Base-by-base conservation (phyloP, 1,140 invertebrate genomes). In the Aphelinus certus region DNA sequence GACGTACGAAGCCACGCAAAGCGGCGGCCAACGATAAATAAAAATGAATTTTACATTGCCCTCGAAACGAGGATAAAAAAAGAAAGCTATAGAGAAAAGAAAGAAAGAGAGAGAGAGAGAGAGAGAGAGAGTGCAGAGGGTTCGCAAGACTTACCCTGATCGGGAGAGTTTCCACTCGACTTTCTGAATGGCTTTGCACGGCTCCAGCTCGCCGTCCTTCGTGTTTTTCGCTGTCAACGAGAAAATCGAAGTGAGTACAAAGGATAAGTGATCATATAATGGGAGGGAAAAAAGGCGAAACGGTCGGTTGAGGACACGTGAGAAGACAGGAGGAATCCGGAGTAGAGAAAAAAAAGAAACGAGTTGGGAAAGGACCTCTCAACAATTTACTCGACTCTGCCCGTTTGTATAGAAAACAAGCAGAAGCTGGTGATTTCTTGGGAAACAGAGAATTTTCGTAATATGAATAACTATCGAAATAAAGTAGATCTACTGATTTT, bases 111-210 rank as follows among this genome's bases (percentile, higher is more conserved):
- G 51, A 6, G 51, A 6, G 51, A 6, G 51, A 6, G 51, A 6
- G 51, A 53, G 51, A 53, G 51, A 53, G 51, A 53, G 4, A 53
- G 51, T 53, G 9, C 51, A 53, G 51, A 48, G 45, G 10, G 7
- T 42, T 53, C 1, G 1, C 10, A 26, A 76, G 49, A 87, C 91
- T 92, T 91, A 98, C 96, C 96, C 95, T 79, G 92, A 92, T 90
- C 92, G 92, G 58, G 93, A 93, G 63, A 94, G 93, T 87, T 96
- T 97, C 96, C 97, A 98, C 84, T 98, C 96, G 60, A 98, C 93
- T 91, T 97, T 97, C 81, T 94, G 93, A 84, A 98, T 98, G 46
- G 95, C 91, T 90, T 97, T 97, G 83, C 95, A 97, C 42, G 94
- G 91, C 87, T 96, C 95, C 72, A 92, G 89, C 87, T 95, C 95